These are phyloP conservation scores for Anguilla anguilla DNA, from an alignment of 2,797 vertebrate genomes.

Conservation along the genomic window DNA sequence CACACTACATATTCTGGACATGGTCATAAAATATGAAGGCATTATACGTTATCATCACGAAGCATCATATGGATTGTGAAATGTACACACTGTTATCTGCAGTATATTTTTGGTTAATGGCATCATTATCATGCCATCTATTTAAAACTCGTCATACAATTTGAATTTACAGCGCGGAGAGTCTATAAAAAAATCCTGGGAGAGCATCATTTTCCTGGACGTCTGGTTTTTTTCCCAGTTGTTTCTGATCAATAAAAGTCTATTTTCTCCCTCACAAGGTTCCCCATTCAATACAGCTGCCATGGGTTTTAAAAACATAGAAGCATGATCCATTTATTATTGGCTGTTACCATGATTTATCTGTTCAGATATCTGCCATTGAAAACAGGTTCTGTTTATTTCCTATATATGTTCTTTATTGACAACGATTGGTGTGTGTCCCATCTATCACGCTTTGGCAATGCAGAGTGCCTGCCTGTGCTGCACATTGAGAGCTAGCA, in stretches of 20 bases:
- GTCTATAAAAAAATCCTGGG: conserved; percentile 66
- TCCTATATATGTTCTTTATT: conserved; percentile 68
- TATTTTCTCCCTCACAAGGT: conserved; percentile 78
- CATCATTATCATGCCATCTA: conserved; percentile 55
- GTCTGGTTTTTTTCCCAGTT: conserved; percentile 62
- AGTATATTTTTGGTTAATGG: conserved; percentile 46
- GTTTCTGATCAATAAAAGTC: conserved; percentile 78
- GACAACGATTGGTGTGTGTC: conserved; percentile 63
- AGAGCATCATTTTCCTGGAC: conserved; percentile 74
- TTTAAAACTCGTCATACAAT: conserved; percentile 44
- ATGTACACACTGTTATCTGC: conserved; percentile 34
- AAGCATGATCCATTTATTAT: conserved; percentile 79
- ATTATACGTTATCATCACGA: conserved; percentile 51
- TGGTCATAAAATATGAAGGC: conserved; percentile 50
- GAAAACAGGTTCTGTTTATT: conserved; percentile 71
- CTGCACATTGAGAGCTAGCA: conserved; percentile 15
- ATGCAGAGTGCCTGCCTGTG: conserved; percentile 31
- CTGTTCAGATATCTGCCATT: conserved; percentile 65
- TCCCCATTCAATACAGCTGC: conserved; percentile 77
- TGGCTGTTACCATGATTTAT: conserved; percentile 81
- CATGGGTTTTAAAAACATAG: conserved; percentile 76
- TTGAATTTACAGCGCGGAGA: conserved; percentile 48
- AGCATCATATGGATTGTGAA: conserved; percentile 55
- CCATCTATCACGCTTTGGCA: conserved; percentile 48
- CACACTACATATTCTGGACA: conserved; percentile 25